Percentiles rank a stretch among this genome's conserved stretches.
Evolutionary conservation across 1,140 invertebrate genomes (phyloP).

Genomic region (Pinna nobilis): DNA sequence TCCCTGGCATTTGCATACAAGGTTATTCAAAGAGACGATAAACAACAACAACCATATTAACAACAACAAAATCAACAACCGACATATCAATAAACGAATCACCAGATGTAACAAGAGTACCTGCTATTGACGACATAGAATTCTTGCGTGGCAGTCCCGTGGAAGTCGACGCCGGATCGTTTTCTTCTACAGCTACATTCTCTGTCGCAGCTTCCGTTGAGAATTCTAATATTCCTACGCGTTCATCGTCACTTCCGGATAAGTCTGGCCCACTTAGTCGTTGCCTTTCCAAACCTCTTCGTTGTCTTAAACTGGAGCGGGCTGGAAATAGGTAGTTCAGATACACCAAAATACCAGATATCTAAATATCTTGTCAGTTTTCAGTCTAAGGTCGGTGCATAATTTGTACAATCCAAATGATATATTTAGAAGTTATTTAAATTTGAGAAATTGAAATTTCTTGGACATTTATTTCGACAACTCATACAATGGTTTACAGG

Average conservation of each 20-base stretch:
- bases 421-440: no score
- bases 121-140: slow-evolving; percentile 37
- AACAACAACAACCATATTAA: neutral
- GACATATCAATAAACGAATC: no score
- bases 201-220: slow-evolving; percentile 59
- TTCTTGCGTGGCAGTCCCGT: slow-evolving; percentile 22
- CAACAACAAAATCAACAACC: neutral
- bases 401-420: no score
- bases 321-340: no score
- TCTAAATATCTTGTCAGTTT: no score
- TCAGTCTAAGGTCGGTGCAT: no score
- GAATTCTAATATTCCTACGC: slow-evolving; percentile 62
- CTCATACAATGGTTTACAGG: no score
- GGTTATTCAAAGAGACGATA: neutral
- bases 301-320: neutral
- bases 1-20: neutral
- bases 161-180: slow-evolving; percentile 4
- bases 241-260: slow-evolving; percentile 58
- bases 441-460: no score
- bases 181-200: slow-evolving; percentile 49
- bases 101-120: slow-evolving; percentile 20
- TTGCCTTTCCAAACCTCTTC: slow-evolving; percentile 5
- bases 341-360: no score
- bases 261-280: slow-evolving; percentile 12
- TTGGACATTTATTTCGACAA: no score